Percentiles rank a stretch among this genome's conserved stretches.
Conservation (phyloP, 2,888 invertebrate species). For the Neuroscelio doddi region DNA sequence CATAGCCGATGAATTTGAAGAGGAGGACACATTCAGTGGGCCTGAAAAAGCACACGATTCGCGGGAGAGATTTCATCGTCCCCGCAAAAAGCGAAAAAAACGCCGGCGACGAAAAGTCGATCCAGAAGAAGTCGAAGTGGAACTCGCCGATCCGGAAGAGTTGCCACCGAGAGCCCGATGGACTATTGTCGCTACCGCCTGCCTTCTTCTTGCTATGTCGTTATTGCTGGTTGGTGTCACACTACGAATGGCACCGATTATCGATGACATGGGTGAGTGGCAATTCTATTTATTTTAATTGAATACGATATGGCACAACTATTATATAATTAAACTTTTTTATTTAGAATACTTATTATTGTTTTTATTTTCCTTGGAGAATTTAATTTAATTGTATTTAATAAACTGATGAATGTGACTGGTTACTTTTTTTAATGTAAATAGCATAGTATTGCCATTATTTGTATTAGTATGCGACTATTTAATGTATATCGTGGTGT, state of each 20-base stretch:
- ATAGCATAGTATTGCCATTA: too few relatives aligned
- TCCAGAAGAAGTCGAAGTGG: constrained; percentile 56
- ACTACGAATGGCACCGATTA: constrained; percentile 93
- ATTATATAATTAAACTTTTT: too few relatives aligned
- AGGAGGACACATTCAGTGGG: constrained; percentile 62
- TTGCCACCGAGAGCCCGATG: constrained; percentile 88
- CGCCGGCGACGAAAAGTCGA: constrained; percentile 64
- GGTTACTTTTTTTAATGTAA: too few relatives aligned
- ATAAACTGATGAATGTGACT: too few relatives aligned
- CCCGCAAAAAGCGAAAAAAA: constrained; percentile 69
- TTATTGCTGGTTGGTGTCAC: constrained; percentile 93
- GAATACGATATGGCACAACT: neutral
- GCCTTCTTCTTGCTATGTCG: constrained; percentile 89
- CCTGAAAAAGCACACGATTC: constrained; percentile 53
- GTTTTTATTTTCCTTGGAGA: too few relatives aligned
- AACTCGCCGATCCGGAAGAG: constrained; percentile 84
- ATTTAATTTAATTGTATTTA: too few relatives aligned
- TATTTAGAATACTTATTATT: neutral
- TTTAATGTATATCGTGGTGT: too few relatives aligned
- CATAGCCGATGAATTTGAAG: constrained; percentile 72
- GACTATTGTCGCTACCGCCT: constrained; percentile 93
- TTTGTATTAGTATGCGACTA: too few relatives aligned
- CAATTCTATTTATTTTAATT: too few relatives aligned
- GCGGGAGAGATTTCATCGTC: constrained; percentile 61
- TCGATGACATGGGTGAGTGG: constrained; percentile 94